These are phyloP conservation scores for Lycia hirtaria DNA, from an alignment of 2,888 invertebrate species.

Conservation along the genomic window DNA sequence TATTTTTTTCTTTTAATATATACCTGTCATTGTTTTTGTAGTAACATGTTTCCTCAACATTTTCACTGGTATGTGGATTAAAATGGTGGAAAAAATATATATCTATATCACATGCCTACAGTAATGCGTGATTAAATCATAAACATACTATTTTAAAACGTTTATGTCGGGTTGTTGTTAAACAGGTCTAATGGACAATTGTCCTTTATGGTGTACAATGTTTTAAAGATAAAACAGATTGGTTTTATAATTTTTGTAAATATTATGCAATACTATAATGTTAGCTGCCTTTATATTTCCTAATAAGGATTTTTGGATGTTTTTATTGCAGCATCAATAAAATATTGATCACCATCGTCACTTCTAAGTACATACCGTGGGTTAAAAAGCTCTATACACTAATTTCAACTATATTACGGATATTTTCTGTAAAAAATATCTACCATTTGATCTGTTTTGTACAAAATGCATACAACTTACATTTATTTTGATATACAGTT, in stretches of 20 bases:
- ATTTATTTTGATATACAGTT: conserved; percentile 43
- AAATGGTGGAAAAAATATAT: too few relatives aligned
- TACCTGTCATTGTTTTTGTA: too few relatives aligned
- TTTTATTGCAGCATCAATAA: not conserved
- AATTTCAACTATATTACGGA: conserved; percentile 52
- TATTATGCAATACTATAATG: not conserved
- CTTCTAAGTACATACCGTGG: conserved; percentile 53
- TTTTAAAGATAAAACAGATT: conserved; percentile 1
- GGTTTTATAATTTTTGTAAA: not conserved
- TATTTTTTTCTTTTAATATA: too few relatives aligned
- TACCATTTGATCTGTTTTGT: conserved; percentile 68
- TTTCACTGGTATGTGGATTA: too few relatives aligned
- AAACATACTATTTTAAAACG: too few relatives aligned
- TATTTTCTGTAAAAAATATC: conserved; percentile 76
- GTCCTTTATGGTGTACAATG: not conserved
- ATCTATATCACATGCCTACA: too few relatives aligned
- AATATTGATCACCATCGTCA: not conserved
- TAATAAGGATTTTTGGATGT: not conserved
- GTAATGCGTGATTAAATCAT: too few relatives aligned
- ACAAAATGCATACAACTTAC: conserved; percentile 71
- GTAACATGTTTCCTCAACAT: too few relatives aligned
- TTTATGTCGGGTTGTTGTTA: not conserved
- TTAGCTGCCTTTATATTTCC: not conserved
- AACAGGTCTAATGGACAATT: not conserved
- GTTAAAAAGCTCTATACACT: conserved; percentile 68